These are phyloP conservation scores for Saccopteryx leptura DNA, from an alignment of 2,113 vertebrate species.

Conservation along the genomic window DNA sequence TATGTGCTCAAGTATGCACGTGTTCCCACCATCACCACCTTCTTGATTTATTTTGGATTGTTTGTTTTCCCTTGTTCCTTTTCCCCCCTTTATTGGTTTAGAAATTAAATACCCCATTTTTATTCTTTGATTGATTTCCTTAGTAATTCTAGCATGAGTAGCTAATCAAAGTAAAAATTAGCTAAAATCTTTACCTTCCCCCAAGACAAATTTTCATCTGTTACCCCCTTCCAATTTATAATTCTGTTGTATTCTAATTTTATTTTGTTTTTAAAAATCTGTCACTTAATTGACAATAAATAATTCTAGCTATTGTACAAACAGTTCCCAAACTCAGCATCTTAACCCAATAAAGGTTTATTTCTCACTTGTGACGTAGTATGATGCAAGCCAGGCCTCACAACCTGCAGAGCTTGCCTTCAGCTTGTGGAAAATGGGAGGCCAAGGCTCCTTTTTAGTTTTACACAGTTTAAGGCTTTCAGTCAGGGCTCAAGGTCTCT, in stretches of 20 bases:
- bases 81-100: not conserved
- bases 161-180: conserved; percentile 28
- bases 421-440: not conserved
- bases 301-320: not conserved
- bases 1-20: not conserved
- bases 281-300: not conserved
- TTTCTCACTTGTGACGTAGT: not conserved
- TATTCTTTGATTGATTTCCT: not conserved
- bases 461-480: not conserved
- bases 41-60: not conserved
- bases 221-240: not conserved
- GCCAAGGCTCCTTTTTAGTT: not conserved
- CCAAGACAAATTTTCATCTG: not conserved
- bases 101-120: conserved; percentile 20
- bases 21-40: too few species aligned
- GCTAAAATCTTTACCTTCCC: not conserved
- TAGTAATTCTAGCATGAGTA: not conserved
- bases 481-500: not conserved
- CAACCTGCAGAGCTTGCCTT: not conserved
- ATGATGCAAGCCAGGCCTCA: not conserved
- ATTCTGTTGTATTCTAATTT: not conserved
- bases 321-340: not conserved
- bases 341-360: not conserved
- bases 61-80: conserved; percentile 23
- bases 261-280: conserved; percentile 33